Base-by-base conservation (phyloP, 2,797 vertebrate species). In the Danio albolineatus region DNA sequence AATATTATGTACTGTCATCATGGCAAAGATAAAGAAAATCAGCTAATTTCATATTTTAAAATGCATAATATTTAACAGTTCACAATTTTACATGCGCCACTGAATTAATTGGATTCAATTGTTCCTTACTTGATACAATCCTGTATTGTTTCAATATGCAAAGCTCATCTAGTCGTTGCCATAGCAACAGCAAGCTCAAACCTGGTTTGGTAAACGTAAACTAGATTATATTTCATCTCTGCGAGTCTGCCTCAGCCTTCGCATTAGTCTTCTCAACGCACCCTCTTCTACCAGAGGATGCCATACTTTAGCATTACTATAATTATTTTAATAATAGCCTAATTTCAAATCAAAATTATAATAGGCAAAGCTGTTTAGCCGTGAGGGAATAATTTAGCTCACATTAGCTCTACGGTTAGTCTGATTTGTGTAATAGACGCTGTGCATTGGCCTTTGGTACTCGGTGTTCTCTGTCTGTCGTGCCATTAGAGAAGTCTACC, bases 161-260 rank as follows among this genome's bases (percentile, higher is more conserved):
- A 70, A 70, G 38, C 49, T 54, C 67, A 54, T 70, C 36, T 41
- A 19, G 67, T 70, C n/a, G 48, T 70, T 54, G 67, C 53, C 67
- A 70, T 70, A 70, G 67, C 67, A 70, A 70, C 67, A 19, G n/a
- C 53, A 54, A 53, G 67, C 67, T 70, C 67, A 70, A 17, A 54
- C 36, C 67, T 19, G 38, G n/a, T 70, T 54, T 54, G 67, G 70
- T 54, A 70, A 13, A 70, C 4, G 48, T 36, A 70, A 70, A 70
- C 49, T 39, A 67, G 49, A 70, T 53, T 54, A 70, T 6, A 70
- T 70, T 70, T 54, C 0, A 7, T 4, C 38, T 53, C 28, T 19
- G 39, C 1, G 39, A 17, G 36, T 54, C 36, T 54, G 48, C 41
- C 36, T 36, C 67, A 70, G 67, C 36, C 10, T 70, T 10, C 13